Conservation (phyloP, 2,113 vertebrate genomes). For the Pica pica region DNA sequence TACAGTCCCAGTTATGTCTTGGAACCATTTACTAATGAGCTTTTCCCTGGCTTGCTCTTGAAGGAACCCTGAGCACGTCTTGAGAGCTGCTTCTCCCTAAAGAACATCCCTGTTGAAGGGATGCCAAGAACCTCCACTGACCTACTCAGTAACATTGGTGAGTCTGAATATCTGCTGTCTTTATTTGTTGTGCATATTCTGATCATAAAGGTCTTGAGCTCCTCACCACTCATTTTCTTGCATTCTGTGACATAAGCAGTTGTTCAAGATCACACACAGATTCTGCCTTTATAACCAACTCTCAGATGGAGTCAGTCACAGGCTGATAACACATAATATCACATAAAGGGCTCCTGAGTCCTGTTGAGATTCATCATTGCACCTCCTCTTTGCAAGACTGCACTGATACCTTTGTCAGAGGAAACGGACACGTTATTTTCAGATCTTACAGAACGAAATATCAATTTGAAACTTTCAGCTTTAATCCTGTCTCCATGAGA, state of each 20-base stretch:
- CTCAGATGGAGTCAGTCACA: neutral
- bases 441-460: conserved; percentile 12
- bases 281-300: neutral
- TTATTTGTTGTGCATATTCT: neutral
- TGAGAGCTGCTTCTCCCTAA: neutral
- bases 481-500: conserved; percentile 34
- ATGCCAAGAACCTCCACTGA: neutral
- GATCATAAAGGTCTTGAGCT: neutral
- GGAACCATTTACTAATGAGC: neutral
- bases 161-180: neutral
- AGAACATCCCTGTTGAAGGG: neutral
- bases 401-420: neutral
- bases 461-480: conserved; percentile 3
- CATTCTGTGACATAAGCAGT: neutral
- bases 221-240: neutral
- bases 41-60: neutral
- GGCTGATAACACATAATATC: neutral
- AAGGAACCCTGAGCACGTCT: rapidly evolving
- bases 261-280: neutral
- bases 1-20: neutral
- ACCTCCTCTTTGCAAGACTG: neutral
- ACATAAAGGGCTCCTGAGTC: neutral
- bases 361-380: neutral
- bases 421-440: neutral
- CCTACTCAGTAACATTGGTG: rapidly evolving